A percentile compares a stretch with the other conserved stretches of the same genome.
These are phyloP conservation scores for Sarcoramphus papa DNA, from an alignment of 2,797 vertebrate genomes.

Conservation along the genomic window DNA sequence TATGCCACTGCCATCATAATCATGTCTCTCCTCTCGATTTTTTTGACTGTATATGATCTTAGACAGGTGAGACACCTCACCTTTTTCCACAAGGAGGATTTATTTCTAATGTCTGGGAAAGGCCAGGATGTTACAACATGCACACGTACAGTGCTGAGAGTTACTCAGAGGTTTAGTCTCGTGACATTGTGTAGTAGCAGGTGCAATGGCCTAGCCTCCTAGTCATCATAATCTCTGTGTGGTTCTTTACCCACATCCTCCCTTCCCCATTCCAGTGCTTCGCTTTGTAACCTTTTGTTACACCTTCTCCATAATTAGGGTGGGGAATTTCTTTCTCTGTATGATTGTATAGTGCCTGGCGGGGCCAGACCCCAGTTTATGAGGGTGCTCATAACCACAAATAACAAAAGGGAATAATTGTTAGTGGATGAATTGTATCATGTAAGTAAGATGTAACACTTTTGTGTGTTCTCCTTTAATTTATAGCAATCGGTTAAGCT, in stretches of 20 bases:
- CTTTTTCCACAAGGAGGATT: background rate
- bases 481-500: constrained; percentile 81
- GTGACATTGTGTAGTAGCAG: background rate
- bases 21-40: constrained; percentile 76
- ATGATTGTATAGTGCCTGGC: background rate
- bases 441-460: background rate
- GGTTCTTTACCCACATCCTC: constrained; percentile 14
- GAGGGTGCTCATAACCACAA: background rate
- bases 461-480: constrained; percentile 43
- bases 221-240: background rate
- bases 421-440: background rate
- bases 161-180: background rate
- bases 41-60: constrained; percentile 76
- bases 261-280: constrained; percentile 33
- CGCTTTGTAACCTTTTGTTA: background rate
- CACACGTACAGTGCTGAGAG: background rate
- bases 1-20: constrained; percentile 77
- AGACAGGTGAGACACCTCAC: constrained; percentile 68
- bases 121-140: background rate
- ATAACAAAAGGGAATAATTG: background rate
- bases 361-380: background rate
- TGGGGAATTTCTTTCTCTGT: background rate
- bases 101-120: background rate
- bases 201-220: background rate
- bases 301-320: background rate